Conservation (phyloP, 64 coral and sea anemone species). For the Montipora sp. region DNA sequence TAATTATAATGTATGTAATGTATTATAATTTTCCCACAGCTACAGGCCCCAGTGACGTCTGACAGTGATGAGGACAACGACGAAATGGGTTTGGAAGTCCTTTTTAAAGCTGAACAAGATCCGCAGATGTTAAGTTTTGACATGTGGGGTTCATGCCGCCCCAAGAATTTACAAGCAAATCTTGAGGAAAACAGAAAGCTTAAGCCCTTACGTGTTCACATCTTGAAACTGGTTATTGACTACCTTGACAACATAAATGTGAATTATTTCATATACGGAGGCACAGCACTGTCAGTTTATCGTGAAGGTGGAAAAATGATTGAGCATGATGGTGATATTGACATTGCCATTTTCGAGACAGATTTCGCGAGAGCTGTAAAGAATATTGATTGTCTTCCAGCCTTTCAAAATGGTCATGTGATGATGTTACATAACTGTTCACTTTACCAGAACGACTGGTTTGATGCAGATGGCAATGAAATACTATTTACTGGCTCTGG, state of each 20-base stretch:
- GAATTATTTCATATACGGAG: slow-evolving; percentile 16
- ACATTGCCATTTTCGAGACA: slow-evolving; percentile 34
- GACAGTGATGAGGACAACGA: not conserved
- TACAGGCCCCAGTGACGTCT: no score
- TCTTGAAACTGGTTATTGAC: not conserved
- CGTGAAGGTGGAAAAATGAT: slow-evolving; percentile 49
- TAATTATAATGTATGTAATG: no score
- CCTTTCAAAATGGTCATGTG: not conserved
- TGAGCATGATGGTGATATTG: slow-evolving; percentile 16
- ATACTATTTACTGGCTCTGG: slow-evolving; percentile 6
- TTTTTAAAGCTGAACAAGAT: slow-evolving; percentile 10
- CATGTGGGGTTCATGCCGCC: slow-evolving; percentile 17
- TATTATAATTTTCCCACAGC: no score
- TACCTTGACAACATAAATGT: slow-evolving; percentile 1
- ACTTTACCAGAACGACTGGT: not conserved
- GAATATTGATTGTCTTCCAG: not conserved
- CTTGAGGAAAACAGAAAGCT: slow-evolving; percentile 7
- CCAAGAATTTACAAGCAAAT: not conserved
- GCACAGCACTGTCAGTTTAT: slow-evolving; percentile 34
- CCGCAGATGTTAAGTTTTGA: slow-evolving; percentile 11
- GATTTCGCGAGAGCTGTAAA: slow-evolving; percentile 29
- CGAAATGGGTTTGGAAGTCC: not conserved
- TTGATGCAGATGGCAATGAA: slow-evolving; percentile 18
- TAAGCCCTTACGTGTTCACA: slow-evolving; percentile 10
- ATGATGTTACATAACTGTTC: not conserved